These are phyloP conservation scores for Coelinius sp. DNA, from an alignment of 2,888 invertebrate genomes.

Conservation along the genomic window DNA sequence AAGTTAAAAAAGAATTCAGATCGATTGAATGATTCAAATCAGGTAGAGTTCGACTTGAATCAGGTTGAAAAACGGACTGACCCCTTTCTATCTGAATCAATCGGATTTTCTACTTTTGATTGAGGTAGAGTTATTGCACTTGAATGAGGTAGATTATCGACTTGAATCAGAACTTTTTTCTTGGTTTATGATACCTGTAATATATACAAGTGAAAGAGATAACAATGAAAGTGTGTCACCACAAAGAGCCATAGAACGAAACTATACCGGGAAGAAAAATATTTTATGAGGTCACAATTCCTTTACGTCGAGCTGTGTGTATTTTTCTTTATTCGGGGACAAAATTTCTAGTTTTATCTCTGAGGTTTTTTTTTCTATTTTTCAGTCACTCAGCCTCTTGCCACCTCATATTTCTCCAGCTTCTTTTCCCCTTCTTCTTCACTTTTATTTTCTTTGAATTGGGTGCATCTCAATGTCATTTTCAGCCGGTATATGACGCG, in stretches of 20 bases:
- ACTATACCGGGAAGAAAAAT: conserved; percentile 26
- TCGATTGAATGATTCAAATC: no score
- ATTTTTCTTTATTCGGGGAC: not conserved
- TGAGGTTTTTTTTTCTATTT: not conserved
- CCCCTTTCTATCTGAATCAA: no score
- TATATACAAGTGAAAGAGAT: not conserved
- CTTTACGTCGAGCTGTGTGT: not conserved
- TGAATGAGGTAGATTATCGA: no score
- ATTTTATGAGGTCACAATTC: conserved; percentile 39
- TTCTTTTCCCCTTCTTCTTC: not conserved
- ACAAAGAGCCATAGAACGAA: not conserved
- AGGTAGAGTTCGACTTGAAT: no score
- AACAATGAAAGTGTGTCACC: not conserved
- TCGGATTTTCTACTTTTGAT: no score
- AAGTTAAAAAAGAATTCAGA: no score
- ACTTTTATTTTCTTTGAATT: not conserved
- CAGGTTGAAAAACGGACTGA: no score
- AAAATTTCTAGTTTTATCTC: conserved; percentile 26
- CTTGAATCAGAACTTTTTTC: no score
- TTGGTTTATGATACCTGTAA: not conserved
- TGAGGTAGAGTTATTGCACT: no score
- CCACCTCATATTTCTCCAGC: not conserved
- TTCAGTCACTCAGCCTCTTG: not conserved
- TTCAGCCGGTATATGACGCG: conserved; percentile 6
- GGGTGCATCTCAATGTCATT: conserved; percentile 2